Conservation (phyloP, 2,888 invertebrate species). For the Geophilus truncorum region DNA sequence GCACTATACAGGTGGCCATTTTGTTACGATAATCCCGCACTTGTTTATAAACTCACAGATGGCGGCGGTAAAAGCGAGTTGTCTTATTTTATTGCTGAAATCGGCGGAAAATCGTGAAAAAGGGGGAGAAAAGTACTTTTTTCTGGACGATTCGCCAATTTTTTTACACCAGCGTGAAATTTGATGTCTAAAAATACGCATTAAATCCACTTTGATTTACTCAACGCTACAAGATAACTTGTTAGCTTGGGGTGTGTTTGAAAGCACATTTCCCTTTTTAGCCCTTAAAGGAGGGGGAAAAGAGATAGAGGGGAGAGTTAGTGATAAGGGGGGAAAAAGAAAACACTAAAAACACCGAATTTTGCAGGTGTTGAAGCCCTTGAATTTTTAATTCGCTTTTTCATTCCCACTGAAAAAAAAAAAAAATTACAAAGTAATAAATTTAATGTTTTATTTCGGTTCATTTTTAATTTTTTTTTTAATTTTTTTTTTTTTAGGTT, state of each 20-base stretch:
- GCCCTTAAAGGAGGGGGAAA: not conserved
- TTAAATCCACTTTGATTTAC: not conserved
- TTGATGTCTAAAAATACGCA: not conserved
- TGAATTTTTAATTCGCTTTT: not conserved
- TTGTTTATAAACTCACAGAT: too few relatives aligned
- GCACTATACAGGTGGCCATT: too few relatives aligned
- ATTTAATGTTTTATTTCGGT: not conserved
- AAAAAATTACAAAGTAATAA: not conserved
- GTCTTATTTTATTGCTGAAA: too few relatives aligned
- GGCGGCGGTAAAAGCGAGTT: too few relatives aligned
- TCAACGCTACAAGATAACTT: not conserved
- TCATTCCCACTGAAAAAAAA: not conserved
- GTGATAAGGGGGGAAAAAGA: not conserved
- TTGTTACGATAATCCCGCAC: too few relatives aligned
- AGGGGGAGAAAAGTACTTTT: too few relatives aligned
- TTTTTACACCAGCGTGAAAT: not conserved
- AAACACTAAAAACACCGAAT: not conserved
- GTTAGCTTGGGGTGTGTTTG: not conserved
- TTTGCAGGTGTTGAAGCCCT: conserved; percentile 2
- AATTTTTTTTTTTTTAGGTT: not conserved
- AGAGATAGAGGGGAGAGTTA: not conserved
- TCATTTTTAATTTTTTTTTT: not conserved
- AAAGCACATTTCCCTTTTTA: not conserved
- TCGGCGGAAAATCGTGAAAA: too few relatives aligned
- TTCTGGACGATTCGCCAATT: too few relatives aligned